Percentiles rank a stretch among this genome's conserved stretches.
Conservation (phyloP, 2,888 invertebrate genomes). For the Nycteola revayana region DNA sequence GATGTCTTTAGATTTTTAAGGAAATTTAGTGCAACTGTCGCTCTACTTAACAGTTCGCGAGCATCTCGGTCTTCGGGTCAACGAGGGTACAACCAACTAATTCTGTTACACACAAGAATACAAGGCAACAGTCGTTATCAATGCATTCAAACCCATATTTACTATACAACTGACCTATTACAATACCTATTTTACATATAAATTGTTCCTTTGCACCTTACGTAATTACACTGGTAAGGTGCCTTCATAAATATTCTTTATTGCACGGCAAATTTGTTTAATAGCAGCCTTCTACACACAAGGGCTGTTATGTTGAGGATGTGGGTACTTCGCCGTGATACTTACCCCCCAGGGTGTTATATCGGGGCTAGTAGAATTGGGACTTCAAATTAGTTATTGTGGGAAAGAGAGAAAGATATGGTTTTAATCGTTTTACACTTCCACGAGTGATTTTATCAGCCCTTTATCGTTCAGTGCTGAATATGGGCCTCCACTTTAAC, state of each 20-base stretch:
- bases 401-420: too few relatives aligned
- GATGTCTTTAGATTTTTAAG: too few relatives aligned
- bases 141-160: slow-evolving; percentile 20
- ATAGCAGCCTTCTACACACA: slow-evolving; percentile 39
- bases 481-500: too few relatives aligned
- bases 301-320: slow-evolving; percentile 19
- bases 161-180: slow-evolving; percentile 18
- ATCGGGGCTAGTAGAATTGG: slow-evolving; percentile 16
- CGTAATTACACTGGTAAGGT: slow-evolving; percentile 59
- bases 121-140: slow-evolving; percentile 5
- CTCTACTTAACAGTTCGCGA: too few relatives aligned
- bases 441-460: too few relatives aligned
- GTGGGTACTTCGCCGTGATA: slow-evolving; percentile 21
- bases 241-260: slow-evolving; percentile 69
- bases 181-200: slow-evolving; percentile 59
- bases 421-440: too few relatives aligned
- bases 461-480: too few relatives aligned
- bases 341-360: slow-evolving; percentile 24
- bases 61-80: too few relatives aligned
- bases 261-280: slow-evolving; percentile 55
- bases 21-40: too few relatives aligned
- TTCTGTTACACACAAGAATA: too few relatives aligned
- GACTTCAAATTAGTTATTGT: slow-evolving; percentile 15
- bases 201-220: slow-evolving; percentile 54
- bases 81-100: too few relatives aligned